Evolutionary conservation across 2,888 invertebrate genomes (phyloP).

Genomic region (Anarsia innoxiella): DNA sequence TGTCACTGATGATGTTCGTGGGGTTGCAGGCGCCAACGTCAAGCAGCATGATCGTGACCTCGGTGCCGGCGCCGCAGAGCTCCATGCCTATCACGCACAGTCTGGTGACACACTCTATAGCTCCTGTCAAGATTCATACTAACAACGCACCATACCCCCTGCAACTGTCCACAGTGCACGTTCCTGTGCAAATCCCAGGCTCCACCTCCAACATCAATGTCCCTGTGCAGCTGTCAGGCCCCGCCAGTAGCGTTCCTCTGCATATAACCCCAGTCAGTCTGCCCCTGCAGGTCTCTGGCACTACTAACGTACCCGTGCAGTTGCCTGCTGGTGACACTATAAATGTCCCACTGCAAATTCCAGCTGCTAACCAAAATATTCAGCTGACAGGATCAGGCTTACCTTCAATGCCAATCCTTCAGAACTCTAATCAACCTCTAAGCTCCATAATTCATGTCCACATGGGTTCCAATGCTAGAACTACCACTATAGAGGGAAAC

Average conservation of each 20-base stretch:
- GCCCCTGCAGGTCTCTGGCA: conserved; percentile 58
- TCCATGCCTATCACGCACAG: conserved; percentile 62
- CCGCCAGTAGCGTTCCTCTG: conserved; percentile 51
- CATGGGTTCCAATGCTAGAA: conserved; percentile 55
- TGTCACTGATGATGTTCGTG: conserved; percentile 42
- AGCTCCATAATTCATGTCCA: conserved; percentile 66
- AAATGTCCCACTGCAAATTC: conserved; percentile 62
- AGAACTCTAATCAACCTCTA: conserved; percentile 46
- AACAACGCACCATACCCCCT: conserved; percentile 57
- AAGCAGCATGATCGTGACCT: conserved; percentile 70
- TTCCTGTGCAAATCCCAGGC: conserved; percentile 67
- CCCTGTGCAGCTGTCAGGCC: conserved; percentile 59
- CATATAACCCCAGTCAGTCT: conserved; percentile 63
- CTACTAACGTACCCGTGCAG: conserved; percentile 60
- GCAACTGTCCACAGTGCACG: conserved; percentile 64
- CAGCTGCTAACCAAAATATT: conserved; percentile 49
- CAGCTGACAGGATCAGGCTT: conserved; percentile 47
- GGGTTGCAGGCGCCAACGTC: conserved; percentile 66
- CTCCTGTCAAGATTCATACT: conserved; percentile 63
- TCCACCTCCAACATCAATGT: conserved; percentile 65
- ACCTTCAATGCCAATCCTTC: conserved; percentile 62
- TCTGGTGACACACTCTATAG: conserved; percentile 61
- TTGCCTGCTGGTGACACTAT: conserved; percentile 62
- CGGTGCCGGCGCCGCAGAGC: conserved; percentile 63
- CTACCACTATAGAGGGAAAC: conserved; percentile 46